A percentile compares a stretch with the other conserved stretches of the same genome.
These are phyloP conservation scores for Ptychadena robeensis DNA, from an alignment of 2,797 vertebrate species.

Conservation along the genomic window DNA sequence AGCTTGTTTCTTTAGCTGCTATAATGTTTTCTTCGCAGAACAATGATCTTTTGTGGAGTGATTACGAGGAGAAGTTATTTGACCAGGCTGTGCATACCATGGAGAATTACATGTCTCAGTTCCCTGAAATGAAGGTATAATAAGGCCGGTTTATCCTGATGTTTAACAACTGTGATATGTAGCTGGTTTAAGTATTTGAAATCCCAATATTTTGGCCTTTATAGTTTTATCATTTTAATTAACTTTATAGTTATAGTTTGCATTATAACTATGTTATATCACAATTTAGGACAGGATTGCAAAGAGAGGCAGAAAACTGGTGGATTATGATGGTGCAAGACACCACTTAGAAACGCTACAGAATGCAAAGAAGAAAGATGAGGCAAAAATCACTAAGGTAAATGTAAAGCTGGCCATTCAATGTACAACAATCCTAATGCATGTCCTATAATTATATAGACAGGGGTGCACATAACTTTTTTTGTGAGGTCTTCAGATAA, in stretches of 20 bases:
- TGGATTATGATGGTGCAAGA: constrained; percentile 79
- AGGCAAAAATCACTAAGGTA: constrained; percentile 77
- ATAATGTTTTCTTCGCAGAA: constrained; percentile 73
- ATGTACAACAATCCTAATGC: too few relatives aligned
- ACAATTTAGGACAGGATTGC: constrained; percentile 74
- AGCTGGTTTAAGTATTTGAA: too few relatives aligned
- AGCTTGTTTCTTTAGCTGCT: neutral
- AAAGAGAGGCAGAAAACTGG: constrained; percentile 78
- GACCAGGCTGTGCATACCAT: constrained; percentile 88
- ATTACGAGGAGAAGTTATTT: constrained; percentile 89
- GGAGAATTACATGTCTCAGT: constrained; percentile 92
- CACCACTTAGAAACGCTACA: constrained; percentile 80
- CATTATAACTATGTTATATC: neutral
- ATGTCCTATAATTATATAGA: too few relatives aligned
- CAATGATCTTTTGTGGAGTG: constrained; percentile 93
- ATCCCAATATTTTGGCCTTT: too few relatives aligned
- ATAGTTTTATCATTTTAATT: too few relatives aligned
- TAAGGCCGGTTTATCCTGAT: too few relatives aligned
- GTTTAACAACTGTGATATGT: too few relatives aligned
- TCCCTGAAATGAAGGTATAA: constrained; percentile 88
- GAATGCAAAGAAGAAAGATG: constrained; percentile 79
- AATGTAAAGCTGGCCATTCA: neutral
- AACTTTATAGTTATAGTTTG: neutral
- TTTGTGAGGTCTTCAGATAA: too few relatives aligned
- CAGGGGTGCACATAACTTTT: too few relatives aligned